These are phyloP conservation scores for Chrysaora quinquecirrha DNA, from an alignment of 30 jellyfish, hydroid and myxozoan species.

Conservation along the genomic window DNA sequence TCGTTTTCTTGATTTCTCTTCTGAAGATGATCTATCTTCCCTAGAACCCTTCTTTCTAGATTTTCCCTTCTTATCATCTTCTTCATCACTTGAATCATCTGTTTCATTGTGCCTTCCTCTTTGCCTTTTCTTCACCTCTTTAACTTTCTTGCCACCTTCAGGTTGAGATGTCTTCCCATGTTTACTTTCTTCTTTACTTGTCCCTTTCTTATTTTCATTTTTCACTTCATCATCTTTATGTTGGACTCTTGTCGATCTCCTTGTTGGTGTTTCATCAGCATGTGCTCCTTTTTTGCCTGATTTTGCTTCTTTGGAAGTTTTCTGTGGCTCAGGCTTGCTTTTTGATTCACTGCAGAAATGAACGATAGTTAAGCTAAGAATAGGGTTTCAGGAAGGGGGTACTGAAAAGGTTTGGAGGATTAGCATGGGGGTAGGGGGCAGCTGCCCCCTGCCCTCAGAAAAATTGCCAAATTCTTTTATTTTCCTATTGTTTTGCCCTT, in stretches of 20 bases:
- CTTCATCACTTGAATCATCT: neutral
- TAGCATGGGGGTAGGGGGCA: too few species aligned
- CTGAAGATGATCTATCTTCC: neutral
- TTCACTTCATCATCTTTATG: neutral
- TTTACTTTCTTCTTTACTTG: too few species aligned
- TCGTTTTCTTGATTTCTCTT: neutral
- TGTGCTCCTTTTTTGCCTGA: neutral
- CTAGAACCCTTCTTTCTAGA: neutral
- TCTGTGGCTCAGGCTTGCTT: neutral
- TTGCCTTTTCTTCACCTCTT: neutral
- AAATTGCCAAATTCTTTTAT: too few species aligned
- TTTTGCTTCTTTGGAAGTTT: neutral
- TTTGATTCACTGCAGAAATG: neutral
- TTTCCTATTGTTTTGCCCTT: too few species aligned
- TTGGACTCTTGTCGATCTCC: conserved; percentile 18
- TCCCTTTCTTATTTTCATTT: too few species aligned
- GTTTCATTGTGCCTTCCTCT: conserved; percentile 7
- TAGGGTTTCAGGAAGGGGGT: too few species aligned
- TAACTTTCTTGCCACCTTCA: too few species aligned
- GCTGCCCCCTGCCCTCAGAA: too few species aligned
- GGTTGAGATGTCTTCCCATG: too few species aligned
- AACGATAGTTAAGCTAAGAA: too few species aligned
- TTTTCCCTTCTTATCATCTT: neutral
- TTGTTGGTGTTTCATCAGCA: conserved; percentile 5
- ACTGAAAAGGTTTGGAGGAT: too few species aligned